Base-by-base conservation (phyloP, 2,888 invertebrate species). In the Drosophila aldrichi region DNA sequence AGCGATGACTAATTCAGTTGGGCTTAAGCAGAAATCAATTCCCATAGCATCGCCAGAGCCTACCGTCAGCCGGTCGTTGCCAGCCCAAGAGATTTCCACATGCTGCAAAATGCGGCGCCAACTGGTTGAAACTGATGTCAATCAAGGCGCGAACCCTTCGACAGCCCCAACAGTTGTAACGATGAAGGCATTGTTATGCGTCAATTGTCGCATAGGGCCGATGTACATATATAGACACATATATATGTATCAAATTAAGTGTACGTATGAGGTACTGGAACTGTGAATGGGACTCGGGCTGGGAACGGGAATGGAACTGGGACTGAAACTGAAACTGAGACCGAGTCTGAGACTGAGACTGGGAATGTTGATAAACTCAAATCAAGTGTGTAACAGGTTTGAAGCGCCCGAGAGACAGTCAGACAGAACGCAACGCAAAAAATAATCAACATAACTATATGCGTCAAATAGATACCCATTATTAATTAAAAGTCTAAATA, bases 21-120 rank as follows among this genome's bases (percentile, higher is more conserved):
- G 58, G 62, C 65, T 78, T 73, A 74, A 79, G 70, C 71, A 70
- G 70, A 84, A 82, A 84, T 81, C 87, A 84, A 84, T 82, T 82
- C 54, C 40, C 63, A 70, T 38, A 52, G 63, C 54, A 46, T 55
- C 51, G 36, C 18, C 32, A 55, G 38, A n/a, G 9, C 16, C 36
- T n/a, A 20, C 14, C 20, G 51, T 43, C 36, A 10, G 32, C 25
- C 25, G 25, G 9, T 18, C 18, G 29, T 16, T n/a, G 46, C 10
- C 32, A 16, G n/a, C 4, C 36, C 20, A 22, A 16, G 36, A 38
- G 38, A 54, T n/a, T 20, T 14, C 18, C 54, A 20, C 10, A 55
- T 48, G 54, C 56, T 54, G 52, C 29, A 2, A 25, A 68, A 66
- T 63, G 72, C 71, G 70, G 85, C 74, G 51, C 22, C 51, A 82